Evolutionary conservation across 1,140 invertebrate species (phyloP), one percentile per base, ranked within the genome.

Genomic region (Drosophila malerkotliana): DNA sequence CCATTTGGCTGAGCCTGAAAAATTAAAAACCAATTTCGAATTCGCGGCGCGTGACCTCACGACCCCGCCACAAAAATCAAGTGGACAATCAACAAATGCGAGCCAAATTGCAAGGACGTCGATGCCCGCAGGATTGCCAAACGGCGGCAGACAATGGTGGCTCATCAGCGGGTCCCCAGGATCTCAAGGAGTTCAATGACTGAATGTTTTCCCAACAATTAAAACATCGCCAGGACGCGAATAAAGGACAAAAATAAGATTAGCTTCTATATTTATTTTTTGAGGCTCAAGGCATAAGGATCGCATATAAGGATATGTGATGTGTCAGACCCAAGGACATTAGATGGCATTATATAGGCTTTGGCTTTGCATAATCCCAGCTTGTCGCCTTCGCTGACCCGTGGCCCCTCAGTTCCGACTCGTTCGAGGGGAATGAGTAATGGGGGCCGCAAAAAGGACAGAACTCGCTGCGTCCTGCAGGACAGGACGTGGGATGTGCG

Each of bases 261-360:
- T 4, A 8, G 30, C 9, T 14, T 12, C 6, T 32, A 37, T 37
- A 37, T 37, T 37, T 37, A 37, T 37, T 12, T 37, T 37, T n/a
- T 37, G 0, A 37, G 10, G 26, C 26, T 7, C 26, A 6, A 12
- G 12, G 12, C 4, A 4, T 10, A 12, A 37, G 34, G 8, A 32
- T 9, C 34, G 3, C 32, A 10, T 34, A 34, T 9, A 37, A 24
- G 37, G 14, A 69, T 52, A 77, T 69, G 61, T 68, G 63, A 61
- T 39, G 67, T 69, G 63, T 69, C 67, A 57, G 63, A 3, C 51
- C 14, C 32, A 54, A 57, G 55, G 59, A 78, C 77, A 79, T 79
- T 79, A 79, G 58, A 58, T 53, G 39, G 77, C 77, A 75, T 79
- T 79, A 79, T 64, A 79, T 80, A 49, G 77, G 77, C 63, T 80